Conservation (phyloP, 2,797 vertebrate species). For the Crypturellus tataupa region DNA sequence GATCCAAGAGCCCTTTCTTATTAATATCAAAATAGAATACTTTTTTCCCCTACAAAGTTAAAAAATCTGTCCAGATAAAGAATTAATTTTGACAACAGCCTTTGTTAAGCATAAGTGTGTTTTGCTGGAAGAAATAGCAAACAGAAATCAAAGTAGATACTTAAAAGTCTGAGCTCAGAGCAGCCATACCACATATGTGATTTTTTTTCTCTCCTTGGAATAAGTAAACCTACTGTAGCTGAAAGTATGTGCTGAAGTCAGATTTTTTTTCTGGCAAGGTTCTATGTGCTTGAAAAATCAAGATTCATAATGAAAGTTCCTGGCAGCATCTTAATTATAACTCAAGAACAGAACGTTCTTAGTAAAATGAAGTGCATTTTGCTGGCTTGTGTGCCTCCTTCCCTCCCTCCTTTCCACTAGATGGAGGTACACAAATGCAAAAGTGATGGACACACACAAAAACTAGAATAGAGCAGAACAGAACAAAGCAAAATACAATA, state of each 20-base stretch:
- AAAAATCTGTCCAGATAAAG: not conserved
- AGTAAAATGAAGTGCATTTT: slow-evolving; percentile 33
- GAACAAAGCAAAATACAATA: slow-evolving; percentile 46
- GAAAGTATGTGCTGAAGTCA: slow-evolving; percentile 32
- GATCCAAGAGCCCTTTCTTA: not conserved
- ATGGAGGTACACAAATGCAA: slow-evolving; percentile 55
- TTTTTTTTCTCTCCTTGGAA: not conserved
- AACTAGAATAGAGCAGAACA: slow-evolving; percentile 26
- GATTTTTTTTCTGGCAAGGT: slow-evolving; percentile 48
- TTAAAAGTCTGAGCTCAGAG: slow-evolving; percentile 19
- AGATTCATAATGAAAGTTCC: slow-evolving; percentile 48
- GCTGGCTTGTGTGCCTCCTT: slow-evolving; percentile 28
- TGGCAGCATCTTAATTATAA: slow-evolving; percentile 51
- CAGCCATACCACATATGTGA: not conserved
- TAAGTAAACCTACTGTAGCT: slow-evolving; percentile 9
- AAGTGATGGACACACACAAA: slow-evolving; percentile 8
- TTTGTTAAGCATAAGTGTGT: not conserved
- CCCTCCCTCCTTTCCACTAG: slow-evolving; percentile 57
- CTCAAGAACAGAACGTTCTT: slow-evolving; percentile 55
- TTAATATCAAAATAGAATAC: not conserved
- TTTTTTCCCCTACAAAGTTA: not conserved
- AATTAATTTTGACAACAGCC: slow-evolving; percentile 2
- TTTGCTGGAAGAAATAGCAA: not conserved
- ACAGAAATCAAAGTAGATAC: not conserved
- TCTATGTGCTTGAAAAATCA: slow-evolving; percentile 54